Conservation (phyloP, 2,888 invertebrate species). For the Catocala sponsa region DNA sequence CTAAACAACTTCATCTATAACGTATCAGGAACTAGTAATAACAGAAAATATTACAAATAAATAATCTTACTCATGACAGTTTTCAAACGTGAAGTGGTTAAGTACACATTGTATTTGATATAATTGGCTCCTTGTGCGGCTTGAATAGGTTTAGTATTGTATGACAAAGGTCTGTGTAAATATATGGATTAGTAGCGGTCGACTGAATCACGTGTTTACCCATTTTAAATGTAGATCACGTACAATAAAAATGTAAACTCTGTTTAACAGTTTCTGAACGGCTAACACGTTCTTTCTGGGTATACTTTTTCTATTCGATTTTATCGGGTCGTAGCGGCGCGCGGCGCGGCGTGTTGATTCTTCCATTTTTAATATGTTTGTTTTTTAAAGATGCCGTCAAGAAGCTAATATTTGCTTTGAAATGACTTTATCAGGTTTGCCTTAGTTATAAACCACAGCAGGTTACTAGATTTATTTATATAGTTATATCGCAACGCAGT, state of each 20-base stretch:
- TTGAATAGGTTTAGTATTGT: conserved; percentile 40
- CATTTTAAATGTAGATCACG: conserved; percentile 5
- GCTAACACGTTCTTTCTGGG: neutral
- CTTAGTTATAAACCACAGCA: too few relatives aligned
- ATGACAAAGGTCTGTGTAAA: conserved; percentile 42
- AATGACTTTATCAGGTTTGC: too few relatives aligned
- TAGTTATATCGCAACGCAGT: too few relatives aligned
- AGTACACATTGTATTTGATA: conserved; percentile 59
- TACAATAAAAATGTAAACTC: conserved; percentile 1
- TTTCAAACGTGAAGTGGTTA: conserved; percentile 47
- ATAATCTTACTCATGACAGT: conserved; percentile 44
- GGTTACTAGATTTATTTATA: too few relatives aligned
- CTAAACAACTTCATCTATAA: neutral
- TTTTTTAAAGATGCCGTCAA: too few relatives aligned
- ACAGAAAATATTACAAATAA: conserved; percentile 33
- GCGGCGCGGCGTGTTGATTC: too few relatives aligned
- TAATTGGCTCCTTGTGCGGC: conserved; percentile 57
- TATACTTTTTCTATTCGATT: neutral
- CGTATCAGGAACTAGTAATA: conserved; percentile 35
- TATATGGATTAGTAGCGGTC: conserved; percentile 21
- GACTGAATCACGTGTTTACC: neutral
- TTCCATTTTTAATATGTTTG: too few relatives aligned
- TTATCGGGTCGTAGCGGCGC: too few relatives aligned
- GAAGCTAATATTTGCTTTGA: too few relatives aligned
- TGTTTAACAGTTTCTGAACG: conserved; percentile 3